Evolutionary conservation across 2,888 invertebrate genomes (phyloP).

Genomic region (Laothoe populi): DNA sequence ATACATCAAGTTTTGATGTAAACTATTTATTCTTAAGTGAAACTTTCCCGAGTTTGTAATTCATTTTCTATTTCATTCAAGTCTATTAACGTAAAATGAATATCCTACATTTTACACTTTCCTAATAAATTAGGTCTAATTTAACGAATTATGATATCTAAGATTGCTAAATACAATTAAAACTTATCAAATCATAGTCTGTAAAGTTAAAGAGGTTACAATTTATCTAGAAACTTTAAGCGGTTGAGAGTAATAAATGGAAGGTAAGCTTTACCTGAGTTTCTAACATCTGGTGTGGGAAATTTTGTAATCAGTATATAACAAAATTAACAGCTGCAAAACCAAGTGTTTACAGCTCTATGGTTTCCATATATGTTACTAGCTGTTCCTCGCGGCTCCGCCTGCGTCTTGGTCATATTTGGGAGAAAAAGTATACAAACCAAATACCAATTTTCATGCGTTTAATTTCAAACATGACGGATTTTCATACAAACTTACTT

Average conservation of each 20-base stretch:
- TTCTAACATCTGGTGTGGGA: not conserved
- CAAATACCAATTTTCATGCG: no score
- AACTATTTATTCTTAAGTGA: constrained; percentile 1
- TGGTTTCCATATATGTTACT: no score
- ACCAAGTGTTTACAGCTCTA: not conserved
- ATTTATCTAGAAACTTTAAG: constrained; percentile 19
- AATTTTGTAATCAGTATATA: not conserved
- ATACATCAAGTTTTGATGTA: not conserved
- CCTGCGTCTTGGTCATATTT: no score
- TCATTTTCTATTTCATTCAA: not conserved
- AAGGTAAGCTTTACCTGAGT: constrained; percentile 5
- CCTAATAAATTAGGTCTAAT: not conserved
- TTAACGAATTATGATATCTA: constrained; percentile 2
- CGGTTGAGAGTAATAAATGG: constrained; percentile 18
- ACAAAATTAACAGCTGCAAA: not conserved
- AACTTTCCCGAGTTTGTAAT: not conserved
- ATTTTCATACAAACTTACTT: no score
- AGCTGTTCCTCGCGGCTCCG: no score
- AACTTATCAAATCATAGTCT: constrained; percentile 19
- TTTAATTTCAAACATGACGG: no score
- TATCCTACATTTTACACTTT: not conserved
- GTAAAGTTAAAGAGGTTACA: constrained; percentile 14
- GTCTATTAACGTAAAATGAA: not conserved
- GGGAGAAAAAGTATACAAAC: no score
- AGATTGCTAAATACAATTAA: constrained; percentile 16